Evolutionary conservation across 2,888 invertebrate genomes (phyloP).

Genomic region (Eumerus sabulonum): DNA sequence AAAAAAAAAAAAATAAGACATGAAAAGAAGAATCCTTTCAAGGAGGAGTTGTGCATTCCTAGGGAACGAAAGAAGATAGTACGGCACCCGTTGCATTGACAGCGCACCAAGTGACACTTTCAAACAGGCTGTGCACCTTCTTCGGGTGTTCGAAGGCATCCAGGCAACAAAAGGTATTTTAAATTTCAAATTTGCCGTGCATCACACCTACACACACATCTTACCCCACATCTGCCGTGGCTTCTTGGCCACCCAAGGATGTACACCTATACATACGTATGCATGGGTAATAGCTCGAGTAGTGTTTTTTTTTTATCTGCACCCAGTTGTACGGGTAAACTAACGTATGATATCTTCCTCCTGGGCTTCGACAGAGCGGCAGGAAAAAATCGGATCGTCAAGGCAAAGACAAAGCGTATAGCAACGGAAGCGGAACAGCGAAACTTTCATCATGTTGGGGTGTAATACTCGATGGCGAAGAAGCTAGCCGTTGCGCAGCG

Average conservation of each 20-base stretch:
- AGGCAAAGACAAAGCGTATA: neutral
- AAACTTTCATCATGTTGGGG: too few species aligned
- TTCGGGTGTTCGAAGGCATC: neutral
- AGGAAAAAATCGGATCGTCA: neutral
- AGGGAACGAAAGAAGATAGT: slow-evolving; percentile 14
- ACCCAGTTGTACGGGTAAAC: neutral
- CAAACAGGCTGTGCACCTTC: slow-evolving; percentile 7
- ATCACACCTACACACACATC: slow-evolving; percentile 45
- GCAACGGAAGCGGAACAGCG: neutral
- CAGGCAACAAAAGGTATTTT: slow-evolving; percentile 34
- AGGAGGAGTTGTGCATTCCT: neutral
- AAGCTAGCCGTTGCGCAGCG: slow-evolving; percentile 29
- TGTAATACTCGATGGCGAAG: slow-evolving; percentile 1
- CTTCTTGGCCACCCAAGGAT: neutral
- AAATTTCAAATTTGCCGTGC: slow-evolving; percentile 58
- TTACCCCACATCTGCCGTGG: slow-evolving; percentile 13
- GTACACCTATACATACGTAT: neutral
- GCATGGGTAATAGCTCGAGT: slow-evolving; percentile 23
- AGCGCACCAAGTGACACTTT: slow-evolving; percentile 42
- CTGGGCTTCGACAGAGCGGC: slow-evolving; percentile 19
- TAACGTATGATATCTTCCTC: neutral
- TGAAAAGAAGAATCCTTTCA: neutral
- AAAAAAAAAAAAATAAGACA: neutral
- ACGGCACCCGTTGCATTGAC: slow-evolving; percentile 26
- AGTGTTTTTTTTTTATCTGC: neutral